phyloP scores from a whole-genome alignment of 1,140 invertebrate genomes.

The Lethocerus indicus region DNA sequence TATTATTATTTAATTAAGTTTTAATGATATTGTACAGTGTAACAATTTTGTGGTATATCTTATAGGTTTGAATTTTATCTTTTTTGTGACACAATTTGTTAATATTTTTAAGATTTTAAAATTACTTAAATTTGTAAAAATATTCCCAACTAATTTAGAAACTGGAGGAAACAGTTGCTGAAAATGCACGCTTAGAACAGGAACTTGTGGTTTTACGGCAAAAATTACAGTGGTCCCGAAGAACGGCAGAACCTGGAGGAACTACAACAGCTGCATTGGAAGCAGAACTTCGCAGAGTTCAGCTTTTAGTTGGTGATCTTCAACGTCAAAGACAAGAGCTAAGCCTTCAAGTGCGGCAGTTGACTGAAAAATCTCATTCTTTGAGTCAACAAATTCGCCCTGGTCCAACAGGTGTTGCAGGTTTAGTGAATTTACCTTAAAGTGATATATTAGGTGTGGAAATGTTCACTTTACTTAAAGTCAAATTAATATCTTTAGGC shows the following conservation, averaged over 20 bases:
- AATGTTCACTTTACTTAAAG: background rate
- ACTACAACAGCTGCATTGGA: constrained; percentile 48
- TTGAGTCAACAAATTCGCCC: constrained; percentile 32
- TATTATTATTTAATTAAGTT: too few species aligned
- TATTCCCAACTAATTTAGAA: constrained; percentile 35
- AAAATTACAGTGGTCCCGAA: constrained; percentile 28
- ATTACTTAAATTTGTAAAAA: background rate
- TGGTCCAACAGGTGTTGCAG: constrained; percentile 24
- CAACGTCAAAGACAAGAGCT: constrained; percentile 66
- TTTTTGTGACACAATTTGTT: constrained; percentile 5
- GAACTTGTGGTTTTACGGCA: constrained; percentile 68
- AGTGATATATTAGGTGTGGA: background rate
- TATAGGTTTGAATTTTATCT: background rate
- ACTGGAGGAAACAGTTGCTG: constrained; percentile 76
- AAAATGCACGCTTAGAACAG: constrained; percentile 73
- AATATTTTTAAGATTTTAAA: constrained; percentile 11
- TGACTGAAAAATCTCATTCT: constrained; percentile 55
- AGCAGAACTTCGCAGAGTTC: constrained; percentile 63
- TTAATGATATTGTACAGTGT: too few species aligned
- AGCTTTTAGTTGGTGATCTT: constrained; percentile 66
- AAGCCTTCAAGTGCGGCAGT: constrained; percentile 54
- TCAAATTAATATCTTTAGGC: background rate
- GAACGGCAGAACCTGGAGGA: constrained; percentile 13
- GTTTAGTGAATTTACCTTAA: constrained; percentile 14
- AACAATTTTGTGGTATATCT: too few species aligned